A percentile compares a stretch with the other conserved stretches of the same genome.
Evolutionary conservation across 2,888 invertebrate genomes (phyloP).

Genomic region (Watsonalla cultraria): DNA sequence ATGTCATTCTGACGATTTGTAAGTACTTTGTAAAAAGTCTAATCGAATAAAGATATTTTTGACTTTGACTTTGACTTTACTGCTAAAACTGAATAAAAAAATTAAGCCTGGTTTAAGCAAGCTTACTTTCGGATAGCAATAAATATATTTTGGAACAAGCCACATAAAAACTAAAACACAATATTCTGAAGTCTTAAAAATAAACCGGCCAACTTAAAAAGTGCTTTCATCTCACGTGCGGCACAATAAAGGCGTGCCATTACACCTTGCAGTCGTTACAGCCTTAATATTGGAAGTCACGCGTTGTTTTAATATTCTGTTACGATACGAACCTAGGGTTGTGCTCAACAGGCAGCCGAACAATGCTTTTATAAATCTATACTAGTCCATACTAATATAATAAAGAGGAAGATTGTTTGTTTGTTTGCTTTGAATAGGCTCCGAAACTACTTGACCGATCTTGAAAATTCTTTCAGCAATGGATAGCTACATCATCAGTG

Average conservation of each 20-base stretch:
- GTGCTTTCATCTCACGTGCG: background rate
- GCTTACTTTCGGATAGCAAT: background rate
- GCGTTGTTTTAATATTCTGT: conserved; percentile 33
- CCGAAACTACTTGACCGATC: no score
- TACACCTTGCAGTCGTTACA: background rate
- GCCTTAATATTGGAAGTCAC: conserved; percentile 14
- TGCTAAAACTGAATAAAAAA: no score
- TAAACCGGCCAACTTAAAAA: background rate
- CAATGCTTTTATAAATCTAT: background rate
- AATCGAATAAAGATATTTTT: no score
- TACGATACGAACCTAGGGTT: conserved; percentile 17
- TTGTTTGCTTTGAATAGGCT: no score
- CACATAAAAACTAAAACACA: background rate
- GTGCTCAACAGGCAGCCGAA: conserved; percentile 8
- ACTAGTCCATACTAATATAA: no score
- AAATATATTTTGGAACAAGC: no score
- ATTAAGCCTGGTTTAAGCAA: background rate
- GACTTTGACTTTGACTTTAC: no score
- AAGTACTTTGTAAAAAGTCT: no score
- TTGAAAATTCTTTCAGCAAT: no score
- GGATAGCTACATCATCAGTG: no score
- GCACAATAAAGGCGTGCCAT: conserved; percentile 1
- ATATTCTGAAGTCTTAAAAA: background rate
- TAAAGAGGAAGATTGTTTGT: no score
- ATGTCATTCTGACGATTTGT: no score